Evolutionary conservation across 2,888 invertebrate species (phyloP).

Genomic region (Pachycephus smyrnensis): DNA sequence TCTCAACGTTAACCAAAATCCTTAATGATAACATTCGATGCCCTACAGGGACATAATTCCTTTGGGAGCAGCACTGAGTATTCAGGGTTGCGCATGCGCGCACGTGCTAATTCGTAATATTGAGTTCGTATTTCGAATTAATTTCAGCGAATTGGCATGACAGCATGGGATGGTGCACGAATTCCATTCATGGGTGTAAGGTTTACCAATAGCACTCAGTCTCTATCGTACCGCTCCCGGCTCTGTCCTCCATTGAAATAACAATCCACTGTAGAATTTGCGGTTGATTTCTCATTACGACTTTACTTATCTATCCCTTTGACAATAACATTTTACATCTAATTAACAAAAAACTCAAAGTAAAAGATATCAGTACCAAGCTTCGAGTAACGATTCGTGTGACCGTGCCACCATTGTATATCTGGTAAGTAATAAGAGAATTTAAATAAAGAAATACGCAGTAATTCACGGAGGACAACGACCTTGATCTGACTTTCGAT

Average conservation of each 20-base stretch:
- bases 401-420: too few relatives aligned
- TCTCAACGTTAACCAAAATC: neutral
- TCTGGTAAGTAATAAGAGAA: too few relatives aligned
- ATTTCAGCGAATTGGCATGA: neutral
- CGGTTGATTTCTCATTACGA: neutral
- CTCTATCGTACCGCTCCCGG: neutral
- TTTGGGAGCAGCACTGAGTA: neutral
- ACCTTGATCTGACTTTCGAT: too few relatives aligned
- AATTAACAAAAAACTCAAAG: neutral
- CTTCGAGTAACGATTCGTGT: too few relatives aligned
- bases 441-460: too few relatives aligned
- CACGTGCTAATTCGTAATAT: neutral
- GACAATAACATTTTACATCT: neutral
- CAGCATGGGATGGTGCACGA: neutral
- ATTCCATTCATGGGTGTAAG: neutral
- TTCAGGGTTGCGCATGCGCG: neutral
- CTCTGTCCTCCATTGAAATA: neutral
- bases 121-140: neutral
- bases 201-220: neutral
- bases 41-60: neutral
- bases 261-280: neutral
- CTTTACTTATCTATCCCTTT: neutral
- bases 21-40: neutral
- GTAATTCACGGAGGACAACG: too few relatives aligned
- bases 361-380: neutral